Conservation (phyloP, 2,797 vertebrate genomes). For the Clarias pachynema region DNA sequence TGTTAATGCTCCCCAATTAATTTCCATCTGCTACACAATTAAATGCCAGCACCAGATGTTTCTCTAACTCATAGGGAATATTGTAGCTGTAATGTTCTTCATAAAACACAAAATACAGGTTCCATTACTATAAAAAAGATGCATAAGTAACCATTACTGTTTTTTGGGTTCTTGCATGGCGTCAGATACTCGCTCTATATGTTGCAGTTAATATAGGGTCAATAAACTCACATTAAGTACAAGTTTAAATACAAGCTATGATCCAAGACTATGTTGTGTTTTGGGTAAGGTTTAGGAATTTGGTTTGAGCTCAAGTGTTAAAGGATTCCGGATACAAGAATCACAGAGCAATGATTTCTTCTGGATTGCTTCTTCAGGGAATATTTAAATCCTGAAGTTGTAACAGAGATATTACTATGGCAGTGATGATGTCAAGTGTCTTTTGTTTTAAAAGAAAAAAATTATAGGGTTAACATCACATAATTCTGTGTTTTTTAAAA, state of each 20-base stretch:
- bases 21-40: conserved; percentile 38
- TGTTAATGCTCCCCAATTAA: conserved; percentile 32
- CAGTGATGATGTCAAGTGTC: background rate
- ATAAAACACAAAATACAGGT: background rate
- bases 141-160: background rate
- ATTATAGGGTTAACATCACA: background rate
- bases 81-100: conserved; percentile 7
- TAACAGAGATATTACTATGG: background rate
- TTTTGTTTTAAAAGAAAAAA: background rate
- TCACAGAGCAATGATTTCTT: background rate
- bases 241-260: background rate
- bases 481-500: background rate
- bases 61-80: conserved; percentile 2
- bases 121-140: background rate
- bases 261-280: background rate
- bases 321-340: background rate
- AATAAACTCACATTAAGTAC: background rate
- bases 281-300: background rate
- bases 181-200: background rate
- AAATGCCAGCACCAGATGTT: conserved; percentile 38
- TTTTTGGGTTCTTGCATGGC: background rate
- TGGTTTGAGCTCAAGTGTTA: background rate
- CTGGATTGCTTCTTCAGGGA: background rate
- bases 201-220: background rate
- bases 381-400: background rate